Percentiles rank a stretch among this genome's conserved stretches.
These are phyloP conservation scores for Protophormia terraenovae DNA, from an alignment of 2,888 invertebrate species.

Conservation along the genomic window DNA sequence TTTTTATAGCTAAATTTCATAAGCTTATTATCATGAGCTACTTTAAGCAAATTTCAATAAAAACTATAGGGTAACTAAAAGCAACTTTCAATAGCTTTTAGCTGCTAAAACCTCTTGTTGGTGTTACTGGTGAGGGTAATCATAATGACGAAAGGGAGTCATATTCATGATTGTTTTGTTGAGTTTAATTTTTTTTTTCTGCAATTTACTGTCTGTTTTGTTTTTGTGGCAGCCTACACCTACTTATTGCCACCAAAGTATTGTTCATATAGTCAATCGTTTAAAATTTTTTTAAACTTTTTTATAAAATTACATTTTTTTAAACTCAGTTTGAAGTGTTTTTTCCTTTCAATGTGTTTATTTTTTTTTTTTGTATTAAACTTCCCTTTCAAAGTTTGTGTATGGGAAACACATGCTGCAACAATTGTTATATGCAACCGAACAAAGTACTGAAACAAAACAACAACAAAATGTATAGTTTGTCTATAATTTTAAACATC, in stretches of 20 bases:
- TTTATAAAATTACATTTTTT: too few relatives aligned
- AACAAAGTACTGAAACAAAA: not conserved
- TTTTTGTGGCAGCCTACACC: slow-evolving; percentile 52
- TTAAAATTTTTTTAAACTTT: slow-evolving; percentile 16
- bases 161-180: slow-evolving; percentile 40
- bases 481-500: slow-evolving; percentile 64
- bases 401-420: slow-evolving; percentile 66
- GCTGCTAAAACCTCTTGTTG: too few relatives aligned
- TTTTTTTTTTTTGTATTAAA: not conserved
- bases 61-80: not conserved
- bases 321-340: not conserved
- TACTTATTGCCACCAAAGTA: slow-evolving; percentile 64
- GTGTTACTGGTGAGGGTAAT: not conserved
- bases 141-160: slow-evolving; percentile 48
- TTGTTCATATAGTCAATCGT: slow-evolving; percentile 31
- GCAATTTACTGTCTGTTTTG: not conserved
- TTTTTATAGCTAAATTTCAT: too few relatives aligned
- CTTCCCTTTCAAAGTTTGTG: slow-evolving; percentile 51
- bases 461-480: too few relatives aligned
- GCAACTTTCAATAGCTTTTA: too few relatives aligned
- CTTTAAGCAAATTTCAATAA: too few relatives aligned
- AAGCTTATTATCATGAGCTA: too few relatives aligned
- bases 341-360: not conserved
- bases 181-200: not conserved
- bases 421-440: slow-evolving; percentile 51